Base-by-base conservation (phyloP, 2,888 invertebrate species). In the Eupithecia exiguata region DNA sequence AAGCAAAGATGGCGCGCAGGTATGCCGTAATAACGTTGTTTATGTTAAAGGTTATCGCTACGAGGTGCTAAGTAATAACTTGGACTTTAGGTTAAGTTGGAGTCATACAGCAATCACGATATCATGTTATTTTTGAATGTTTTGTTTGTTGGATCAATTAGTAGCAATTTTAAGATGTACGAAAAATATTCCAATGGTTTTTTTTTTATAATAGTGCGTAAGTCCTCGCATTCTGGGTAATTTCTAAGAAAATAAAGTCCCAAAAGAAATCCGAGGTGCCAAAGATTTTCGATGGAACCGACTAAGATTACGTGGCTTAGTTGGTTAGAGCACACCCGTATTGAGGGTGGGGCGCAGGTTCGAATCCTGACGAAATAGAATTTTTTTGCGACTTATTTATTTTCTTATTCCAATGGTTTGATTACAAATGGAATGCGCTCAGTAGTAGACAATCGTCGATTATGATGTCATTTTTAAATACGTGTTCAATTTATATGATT, bases 1-100 rank as follows among this genome's bases (percentile, higher is more conserved):
- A 74, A 78, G 75, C 77, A 77, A 74, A 67, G 75, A 46, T 77
- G 74, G 73, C 72, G 72, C 77, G 76, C 75, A 67, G 71, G 76
- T 78, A 74, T 74, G 76, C 74, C 76, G 77, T 72, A 76, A 70
- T 78, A 71, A 53, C 69, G 66, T 67, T 77, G 74, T 80, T 77
- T 71, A 78, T 80, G 74, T 67, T 69, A 74, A 65, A 72, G 74
- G 68, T 78, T 78, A 74, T 76, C 74, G 78, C 65, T 68, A 74
- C 68, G 77, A 77, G 75, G 78, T 79, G 77, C 74, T 78, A 76
- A 79, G 72, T 79, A 75, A 80, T 76, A 70, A 62, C 72, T 72
- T 35, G 65, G 69, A 74, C 72, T 72, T 73, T 72, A 35, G 74
- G 69, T 75, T 70, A 35, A 72, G 69, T 74, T 7, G 43, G 40